These are phyloP conservation scores for Regulus satrapa DNA, from an alignment of 2,113 vertebrate species.

Conservation along the genomic window DNA sequence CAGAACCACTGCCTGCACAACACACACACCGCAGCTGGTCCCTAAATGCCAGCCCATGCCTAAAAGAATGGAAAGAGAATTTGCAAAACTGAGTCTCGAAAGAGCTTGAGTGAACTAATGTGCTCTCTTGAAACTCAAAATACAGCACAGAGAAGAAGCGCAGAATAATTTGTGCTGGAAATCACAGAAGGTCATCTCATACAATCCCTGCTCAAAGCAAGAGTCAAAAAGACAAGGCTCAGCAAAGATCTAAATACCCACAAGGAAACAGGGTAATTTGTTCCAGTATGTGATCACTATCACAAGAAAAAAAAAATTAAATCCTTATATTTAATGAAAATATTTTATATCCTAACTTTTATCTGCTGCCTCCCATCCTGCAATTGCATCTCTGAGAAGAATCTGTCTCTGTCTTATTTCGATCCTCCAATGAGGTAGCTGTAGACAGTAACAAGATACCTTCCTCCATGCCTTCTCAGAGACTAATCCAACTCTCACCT, in stretches of 20 bases:
- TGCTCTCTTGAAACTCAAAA: background rate
- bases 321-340: background rate
- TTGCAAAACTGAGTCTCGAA: background rate
- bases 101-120: background rate
- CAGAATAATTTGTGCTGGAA: background rate
- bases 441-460: background rate
- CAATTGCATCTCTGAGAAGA: accelerated
- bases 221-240: background rate
- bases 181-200: background rate
- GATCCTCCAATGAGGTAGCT: background rate
- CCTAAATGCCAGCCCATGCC: background rate
- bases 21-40: background rate
- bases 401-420: background rate
- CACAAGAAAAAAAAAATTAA: background rate
- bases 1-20: background rate
- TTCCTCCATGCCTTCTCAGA: background rate
- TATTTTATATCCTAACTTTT: background rate
- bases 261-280: background rate
- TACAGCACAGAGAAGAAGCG: background rate
- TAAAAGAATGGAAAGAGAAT: background rate
- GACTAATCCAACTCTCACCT: background rate
- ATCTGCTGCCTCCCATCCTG: background rate
- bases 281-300: background rate
- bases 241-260: background rate
- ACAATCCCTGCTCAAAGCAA: background rate